Percentiles rank a stretch among this genome's conserved stretches.
Evolutionary conservation across 2,113 vertebrate species (phyloP).

Genomic region (Hippopotamus amphibius): DNA sequence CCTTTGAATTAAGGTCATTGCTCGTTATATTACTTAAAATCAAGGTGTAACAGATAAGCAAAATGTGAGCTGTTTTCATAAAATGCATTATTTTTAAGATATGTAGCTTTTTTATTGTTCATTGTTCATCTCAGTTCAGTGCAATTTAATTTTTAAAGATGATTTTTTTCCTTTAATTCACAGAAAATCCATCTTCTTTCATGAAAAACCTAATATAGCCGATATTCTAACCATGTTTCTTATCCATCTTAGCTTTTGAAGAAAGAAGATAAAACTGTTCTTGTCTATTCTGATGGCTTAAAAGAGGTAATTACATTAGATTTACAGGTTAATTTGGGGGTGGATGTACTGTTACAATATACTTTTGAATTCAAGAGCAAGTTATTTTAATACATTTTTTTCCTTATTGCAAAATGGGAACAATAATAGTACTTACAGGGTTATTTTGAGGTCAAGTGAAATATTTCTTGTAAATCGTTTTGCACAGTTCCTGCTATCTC

Average conservation of each 20-base stretch:
- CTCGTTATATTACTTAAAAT: background rate
- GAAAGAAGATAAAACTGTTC: constrained; percentile 81
- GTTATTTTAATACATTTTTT: background rate
- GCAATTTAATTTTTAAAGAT: background rate
- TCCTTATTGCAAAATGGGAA: constrained; percentile 11
- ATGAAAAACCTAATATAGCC: background rate
- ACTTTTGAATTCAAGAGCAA: constrained; percentile 9
- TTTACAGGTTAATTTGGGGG: background rate
- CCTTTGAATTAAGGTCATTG: background rate
- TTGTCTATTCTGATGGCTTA: constrained; percentile 77
- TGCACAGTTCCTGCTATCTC: background rate
- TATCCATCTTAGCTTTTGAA: constrained; percentile 85
- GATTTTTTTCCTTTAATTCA: background rate
- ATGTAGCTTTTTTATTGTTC: background rate
- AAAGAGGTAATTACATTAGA: constrained; percentile 84
- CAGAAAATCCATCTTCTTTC: background rate
- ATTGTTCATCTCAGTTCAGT: background rate
- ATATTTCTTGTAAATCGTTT: background rate
- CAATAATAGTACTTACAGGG: background rate
- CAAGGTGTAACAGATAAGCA: background rate
- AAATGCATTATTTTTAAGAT: constrained; percentile 24
- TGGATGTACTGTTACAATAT: background rate
- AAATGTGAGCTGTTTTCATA: background rate
- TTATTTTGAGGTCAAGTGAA: constrained; percentile 28
- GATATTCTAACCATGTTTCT: constrained; percentile 27